These are phyloP conservation scores for Malurus splendens DNA, from an alignment of 2,797 vertebrate genomes.

Conservation along the genomic window DNA sequence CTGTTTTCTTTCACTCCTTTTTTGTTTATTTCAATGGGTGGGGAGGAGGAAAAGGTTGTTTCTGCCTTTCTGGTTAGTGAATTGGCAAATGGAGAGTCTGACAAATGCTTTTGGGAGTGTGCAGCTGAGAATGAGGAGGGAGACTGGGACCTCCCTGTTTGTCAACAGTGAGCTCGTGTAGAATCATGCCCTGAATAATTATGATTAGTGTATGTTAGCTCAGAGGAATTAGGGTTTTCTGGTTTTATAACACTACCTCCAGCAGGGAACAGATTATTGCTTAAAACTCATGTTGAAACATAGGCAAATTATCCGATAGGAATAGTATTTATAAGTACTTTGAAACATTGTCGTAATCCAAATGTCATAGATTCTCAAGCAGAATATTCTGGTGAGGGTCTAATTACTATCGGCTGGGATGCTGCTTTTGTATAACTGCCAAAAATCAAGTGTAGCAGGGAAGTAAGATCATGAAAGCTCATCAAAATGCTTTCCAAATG, in stretches of 20 bases:
- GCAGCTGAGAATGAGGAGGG: not conserved
- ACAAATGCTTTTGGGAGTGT: constrained; percentile 32
- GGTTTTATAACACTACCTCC: not conserved
- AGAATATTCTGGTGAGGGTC: not conserved
- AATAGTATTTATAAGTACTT: not conserved
- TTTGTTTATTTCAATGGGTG: not conserved
- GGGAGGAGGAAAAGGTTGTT: not conserved
- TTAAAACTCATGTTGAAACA: not conserved
- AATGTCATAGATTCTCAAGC: not conserved
- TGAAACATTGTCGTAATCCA: not conserved
- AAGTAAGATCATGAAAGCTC: not conserved
- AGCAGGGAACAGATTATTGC: not conserved
- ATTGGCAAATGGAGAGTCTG: constrained; percentile 8
- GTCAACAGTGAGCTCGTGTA: constrained; percentile 14
- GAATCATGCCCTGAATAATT: not conserved
- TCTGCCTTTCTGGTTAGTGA: not conserved
- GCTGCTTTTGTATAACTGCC: fast-evolving
- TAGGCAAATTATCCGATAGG: not conserved
- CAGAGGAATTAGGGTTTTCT: not conserved
- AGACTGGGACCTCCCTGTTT: constrained; percentile 36
- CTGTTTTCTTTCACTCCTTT: not conserved
- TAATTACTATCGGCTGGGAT: not conserved
- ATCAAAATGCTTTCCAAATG: not conserved
- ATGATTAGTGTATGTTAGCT: not conserved
- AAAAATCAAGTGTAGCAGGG: not conserved